Evolutionary conservation across 2,113 vertebrate genomes (phyloP).

Genomic region (Pleuronectes platessa): DNA sequence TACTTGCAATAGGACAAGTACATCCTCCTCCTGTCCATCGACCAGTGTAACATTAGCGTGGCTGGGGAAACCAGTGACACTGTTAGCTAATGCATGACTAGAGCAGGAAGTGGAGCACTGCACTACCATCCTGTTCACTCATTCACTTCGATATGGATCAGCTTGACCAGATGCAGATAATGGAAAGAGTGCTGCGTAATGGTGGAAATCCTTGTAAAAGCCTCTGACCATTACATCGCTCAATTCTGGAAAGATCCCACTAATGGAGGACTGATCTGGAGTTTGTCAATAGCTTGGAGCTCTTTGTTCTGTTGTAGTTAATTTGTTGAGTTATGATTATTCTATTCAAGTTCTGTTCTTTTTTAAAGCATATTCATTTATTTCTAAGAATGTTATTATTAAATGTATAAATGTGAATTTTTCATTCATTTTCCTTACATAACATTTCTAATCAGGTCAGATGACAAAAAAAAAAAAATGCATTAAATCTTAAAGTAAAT

Average conservation of each 20-base stretch:
- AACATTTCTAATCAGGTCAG: too few relatives aligned
- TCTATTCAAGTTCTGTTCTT: not conserved
- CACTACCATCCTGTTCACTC: slow-evolving; percentile 1
- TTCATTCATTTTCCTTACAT: too few relatives aligned
- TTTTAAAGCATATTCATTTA: not conserved
- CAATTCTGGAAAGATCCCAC: not conserved
- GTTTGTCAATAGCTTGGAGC: not conserved
- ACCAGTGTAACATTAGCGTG: slow-evolving; percentile 45
- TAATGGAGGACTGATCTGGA: slow-evolving; percentile 1
- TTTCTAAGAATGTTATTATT: not conserved
- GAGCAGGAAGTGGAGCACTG: slow-evolving; percentile 26
- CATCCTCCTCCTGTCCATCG: slow-evolving; percentile 20
- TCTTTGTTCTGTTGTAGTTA: not conserved
- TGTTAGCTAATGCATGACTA: slow-evolving; percentile 38
- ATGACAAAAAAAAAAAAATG: too few relatives aligned
- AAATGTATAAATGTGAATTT: too few relatives aligned
- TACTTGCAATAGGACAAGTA: slow-evolving; percentile 45
- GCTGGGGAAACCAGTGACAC: slow-evolving; percentile 27
- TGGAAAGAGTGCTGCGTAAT: slow-evolving; percentile 4
- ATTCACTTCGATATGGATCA: slow-evolving; percentile 32
- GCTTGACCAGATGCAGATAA: slow-evolving; percentile 15
- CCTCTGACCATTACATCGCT: not conserved
- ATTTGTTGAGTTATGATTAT: too few relatives aligned
- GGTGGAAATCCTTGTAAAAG: slow-evolving; percentile 20
- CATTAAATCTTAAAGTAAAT: too few relatives aligned